Conservation (phyloP, 37 sponge, comb jelly and placozoan genomes). For the Petrosia ficiformis region DNA sequence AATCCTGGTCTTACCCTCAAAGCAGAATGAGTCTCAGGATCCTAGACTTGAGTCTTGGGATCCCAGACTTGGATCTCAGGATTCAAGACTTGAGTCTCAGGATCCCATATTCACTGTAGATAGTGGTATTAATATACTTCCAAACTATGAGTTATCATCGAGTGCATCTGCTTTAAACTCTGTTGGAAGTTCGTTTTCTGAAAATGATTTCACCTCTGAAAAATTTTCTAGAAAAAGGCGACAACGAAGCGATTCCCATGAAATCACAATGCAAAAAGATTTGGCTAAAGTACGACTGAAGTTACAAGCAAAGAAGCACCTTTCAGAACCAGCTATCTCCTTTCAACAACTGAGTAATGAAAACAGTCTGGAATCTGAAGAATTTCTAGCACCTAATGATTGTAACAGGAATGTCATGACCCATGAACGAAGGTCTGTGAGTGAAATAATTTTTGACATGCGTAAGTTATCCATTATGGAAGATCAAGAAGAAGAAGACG, state of each 20-base stretch:
- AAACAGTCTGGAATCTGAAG: background rate
- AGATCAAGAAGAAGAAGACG: background rate
- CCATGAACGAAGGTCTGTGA: too few species aligned
- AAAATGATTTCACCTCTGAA: background rate
- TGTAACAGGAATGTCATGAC: background rate
- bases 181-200: background rate
- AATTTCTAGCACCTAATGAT: background rate
- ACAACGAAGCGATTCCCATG: conserved; percentile 47
- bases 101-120: background rate
- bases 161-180: background rate
- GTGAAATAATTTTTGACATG: background rate
- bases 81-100: background rate
- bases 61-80: background rate
- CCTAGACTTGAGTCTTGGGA: background rate
- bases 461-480: background rate
- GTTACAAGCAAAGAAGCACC: background rate
- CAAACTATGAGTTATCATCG: too few species aligned
- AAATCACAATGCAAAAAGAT: conserved; percentile 15
- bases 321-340: background rate
- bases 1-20: background rate
- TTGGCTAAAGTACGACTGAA: background rate
- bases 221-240: conserved; percentile 25
- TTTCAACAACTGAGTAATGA: background rate
- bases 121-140: background rate
- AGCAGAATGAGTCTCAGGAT: too few species aligned